phyloP scores from a whole-genome alignment of 2,113 vertebrate species.

The Sylvia atricapilla region DNA sequence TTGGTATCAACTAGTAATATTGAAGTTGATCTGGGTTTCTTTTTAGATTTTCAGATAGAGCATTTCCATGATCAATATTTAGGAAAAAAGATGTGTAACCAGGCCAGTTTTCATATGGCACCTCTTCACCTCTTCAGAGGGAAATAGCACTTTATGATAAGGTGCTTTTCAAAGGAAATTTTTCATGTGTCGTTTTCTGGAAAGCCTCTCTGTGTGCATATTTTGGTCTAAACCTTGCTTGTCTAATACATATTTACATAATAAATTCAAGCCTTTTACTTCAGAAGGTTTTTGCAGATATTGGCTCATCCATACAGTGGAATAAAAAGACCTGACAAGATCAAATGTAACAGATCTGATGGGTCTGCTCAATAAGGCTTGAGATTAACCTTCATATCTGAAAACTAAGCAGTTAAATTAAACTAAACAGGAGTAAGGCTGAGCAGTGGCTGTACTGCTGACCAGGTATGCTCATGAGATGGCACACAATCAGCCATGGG shows the following conservation, averaged over 20 bases:
- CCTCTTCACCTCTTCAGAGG: not conserved
- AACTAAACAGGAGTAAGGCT: not conserved
- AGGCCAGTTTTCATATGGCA: not conserved
- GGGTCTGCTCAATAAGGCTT: not conserved
- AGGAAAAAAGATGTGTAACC: not conserved
- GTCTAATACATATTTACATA: not conserved
- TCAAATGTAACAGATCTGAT: not conserved
- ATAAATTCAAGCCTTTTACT: not conserved
- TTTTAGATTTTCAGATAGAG: not conserved
- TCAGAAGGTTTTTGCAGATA: not conserved
- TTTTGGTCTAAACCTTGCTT: not conserved
- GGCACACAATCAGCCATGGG: not conserved
- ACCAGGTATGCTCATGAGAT: not conserved
- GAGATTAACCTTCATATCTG: not conserved
- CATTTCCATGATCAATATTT: not conserved
- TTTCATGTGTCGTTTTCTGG: not conserved
- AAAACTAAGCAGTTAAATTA: not conserved
- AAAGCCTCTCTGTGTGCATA: not conserved
- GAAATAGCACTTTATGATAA: not conserved
- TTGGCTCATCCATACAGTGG: fast-evolving
- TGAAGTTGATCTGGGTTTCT: not conserved
- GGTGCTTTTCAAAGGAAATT: not conserved
- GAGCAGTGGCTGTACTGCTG: not conserved
- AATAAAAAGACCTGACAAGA: not conserved
- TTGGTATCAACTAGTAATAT: not conserved